phyloP scores from a whole-genome alignment of 2,113 vertebrate species.

The Butastur rufipennis region DNA sequence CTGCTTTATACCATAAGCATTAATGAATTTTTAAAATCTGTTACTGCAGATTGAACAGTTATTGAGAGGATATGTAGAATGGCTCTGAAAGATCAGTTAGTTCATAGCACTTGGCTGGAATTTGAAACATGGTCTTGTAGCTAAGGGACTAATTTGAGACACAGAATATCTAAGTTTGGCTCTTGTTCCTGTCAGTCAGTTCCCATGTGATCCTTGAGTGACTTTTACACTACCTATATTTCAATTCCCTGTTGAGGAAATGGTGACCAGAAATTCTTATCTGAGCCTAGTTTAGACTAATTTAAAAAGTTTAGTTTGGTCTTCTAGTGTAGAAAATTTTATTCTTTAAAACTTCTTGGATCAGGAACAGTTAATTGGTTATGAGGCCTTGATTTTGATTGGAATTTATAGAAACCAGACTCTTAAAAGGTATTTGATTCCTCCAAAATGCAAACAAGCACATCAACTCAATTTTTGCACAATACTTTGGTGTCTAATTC shows the following conservation, averaged over 20 bases:
- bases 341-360: not conserved
- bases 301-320: not conserved
- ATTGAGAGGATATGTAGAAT: not conserved
- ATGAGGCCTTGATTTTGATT: not conserved
- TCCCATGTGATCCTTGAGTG: not conserved
- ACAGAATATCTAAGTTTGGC: not conserved
- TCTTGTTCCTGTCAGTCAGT: not conserved
- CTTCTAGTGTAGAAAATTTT: not conserved
- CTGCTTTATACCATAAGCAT: not conserved
- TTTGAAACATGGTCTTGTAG: not conserved
- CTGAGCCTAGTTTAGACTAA: not conserved
- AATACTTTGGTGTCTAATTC: not conserved
- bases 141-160: not conserved
- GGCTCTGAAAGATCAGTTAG: not conserved
- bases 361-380: not conserved
- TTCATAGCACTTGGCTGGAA: not conserved
- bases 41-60: not conserved
- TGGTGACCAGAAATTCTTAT: not conserved
- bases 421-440: not conserved
- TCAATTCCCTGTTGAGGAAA: not conserved
- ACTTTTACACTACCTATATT: not conserved
- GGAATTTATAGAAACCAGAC: not conserved
- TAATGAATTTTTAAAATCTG: not conserved
- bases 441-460: not conserved
- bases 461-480: not conserved